Evolutionary conservation across 1,140 invertebrate species (phyloP), one percentile per base, ranked within the genome.

Genomic region (Polypedilum pembai): DNA sequence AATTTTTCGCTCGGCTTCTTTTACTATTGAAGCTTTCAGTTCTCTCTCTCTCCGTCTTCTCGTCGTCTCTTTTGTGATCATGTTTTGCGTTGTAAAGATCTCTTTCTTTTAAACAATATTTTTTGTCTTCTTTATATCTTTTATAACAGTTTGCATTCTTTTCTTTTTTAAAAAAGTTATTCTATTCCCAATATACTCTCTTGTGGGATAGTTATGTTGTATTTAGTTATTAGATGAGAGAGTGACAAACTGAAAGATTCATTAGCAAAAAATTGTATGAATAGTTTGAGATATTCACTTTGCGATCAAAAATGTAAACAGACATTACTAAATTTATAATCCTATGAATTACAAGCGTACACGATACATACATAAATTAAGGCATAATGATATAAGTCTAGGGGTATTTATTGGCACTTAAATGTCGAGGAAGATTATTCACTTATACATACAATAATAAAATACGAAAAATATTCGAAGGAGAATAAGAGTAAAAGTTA

Each of bases 391-490:
- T 33, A 33, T 33, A 33, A 33, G 24, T 33, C 24, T 33, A 33
- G 24, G 12, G 45, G 45, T 56, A 56, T 56, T 56, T 56, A 56
- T 56, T 56, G 45, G 45, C 45, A 56, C 45, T 56, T 56, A 56
- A 56, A 56, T 56, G 45, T 56, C 45, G 45, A 56, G 45, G 45
- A 56, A 56, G 45, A 56, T 56, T 56, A 56, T 56, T 56, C 45
- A 56, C 45, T 56, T n/a, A n/a, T 56, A 33, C 24, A 33, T 33
- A 3, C 24, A 33, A 33, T 33, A 33, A 33, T 33, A 33, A 33
- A 33, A 33, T 33, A 33, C 24, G 24, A 33, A 33, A 33, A 3
- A 33, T 33, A 33, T 33, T 56, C 45, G 45, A 56, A 33, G 24
- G 24, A 33, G 5, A 3, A 33, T 33, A 33, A 33, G 5, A 33